These are phyloP conservation scores for Sclerurus mexicanus DNA, from an alignment of 2,113 vertebrate species.

Conservation along the genomic window DNA sequence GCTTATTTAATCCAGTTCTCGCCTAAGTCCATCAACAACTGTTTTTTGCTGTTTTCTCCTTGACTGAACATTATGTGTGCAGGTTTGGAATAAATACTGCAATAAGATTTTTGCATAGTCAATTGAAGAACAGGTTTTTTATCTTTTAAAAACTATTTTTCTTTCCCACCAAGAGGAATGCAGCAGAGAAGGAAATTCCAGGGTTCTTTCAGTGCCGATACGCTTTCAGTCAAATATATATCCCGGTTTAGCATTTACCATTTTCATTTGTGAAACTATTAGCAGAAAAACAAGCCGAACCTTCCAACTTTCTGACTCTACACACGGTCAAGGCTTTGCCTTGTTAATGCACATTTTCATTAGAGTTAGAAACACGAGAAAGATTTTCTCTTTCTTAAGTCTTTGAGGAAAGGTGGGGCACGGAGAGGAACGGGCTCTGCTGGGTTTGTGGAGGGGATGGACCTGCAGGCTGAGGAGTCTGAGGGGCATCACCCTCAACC, in stretches of 20 bases:
- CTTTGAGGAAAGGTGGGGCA: neutral
- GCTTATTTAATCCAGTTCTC: slow-evolving; percentile 98
- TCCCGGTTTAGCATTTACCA: neutral
- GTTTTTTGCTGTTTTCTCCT: slow-evolving; percentile 87
- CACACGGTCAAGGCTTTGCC: neutral
- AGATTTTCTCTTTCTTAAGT: neutral
- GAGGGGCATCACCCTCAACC: accelerated
- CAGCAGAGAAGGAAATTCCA: neutral
- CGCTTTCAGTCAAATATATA: neutral
- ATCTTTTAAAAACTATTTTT: slow-evolving; percentile 77
- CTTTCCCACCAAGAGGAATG: slow-evolving; percentile 56
- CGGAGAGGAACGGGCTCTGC: neutral
- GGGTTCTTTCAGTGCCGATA: neutral
- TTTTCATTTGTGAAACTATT: neutral
- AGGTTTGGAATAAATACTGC: slow-evolving; percentile 85
- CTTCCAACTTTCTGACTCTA: neutral
- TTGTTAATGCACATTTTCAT: neutral
- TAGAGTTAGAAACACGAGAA: neutral
- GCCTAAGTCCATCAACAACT: slow-evolving; percentile 96
- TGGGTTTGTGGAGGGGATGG: neutral
- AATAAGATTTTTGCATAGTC: slow-evolving; percentile 83
- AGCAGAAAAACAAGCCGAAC: neutral
- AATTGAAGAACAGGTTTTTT: slow-evolving; percentile 78
- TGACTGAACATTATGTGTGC: slow-evolving; percentile 83
- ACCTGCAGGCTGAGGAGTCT: neutral